Evolutionary conservation across 1,140 invertebrate species (phyloP).

Genomic region (Pissodes strobi): DNA sequence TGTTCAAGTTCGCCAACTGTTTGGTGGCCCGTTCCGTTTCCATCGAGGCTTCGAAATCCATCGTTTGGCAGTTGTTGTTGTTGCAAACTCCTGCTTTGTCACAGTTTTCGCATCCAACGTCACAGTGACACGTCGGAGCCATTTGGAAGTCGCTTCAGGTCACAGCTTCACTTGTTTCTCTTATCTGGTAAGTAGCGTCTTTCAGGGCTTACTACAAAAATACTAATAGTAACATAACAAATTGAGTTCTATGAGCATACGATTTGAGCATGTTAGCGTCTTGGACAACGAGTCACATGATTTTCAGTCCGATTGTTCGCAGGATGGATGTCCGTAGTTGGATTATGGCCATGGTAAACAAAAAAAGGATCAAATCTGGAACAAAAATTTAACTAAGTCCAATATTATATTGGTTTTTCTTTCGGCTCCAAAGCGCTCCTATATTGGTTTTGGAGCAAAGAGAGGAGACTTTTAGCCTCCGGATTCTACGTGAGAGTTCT

Average conservation of each 20-base stretch:
- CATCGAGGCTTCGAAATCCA: constrained; percentile 26
- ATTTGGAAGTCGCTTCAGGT: too few species aligned
- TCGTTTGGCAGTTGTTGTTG: constrained; percentile 22
- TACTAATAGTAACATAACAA: neutral
- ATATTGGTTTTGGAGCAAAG: too few species aligned
- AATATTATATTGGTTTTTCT: too few species aligned
- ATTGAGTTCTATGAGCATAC: neutral
- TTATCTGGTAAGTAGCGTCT: constrained; percentile 3
- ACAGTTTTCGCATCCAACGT: constrained; percentile 28
- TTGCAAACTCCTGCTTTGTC: constrained; percentile 21
- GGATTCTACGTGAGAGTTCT: constrained; percentile 11
- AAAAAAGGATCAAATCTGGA: too few species aligned
- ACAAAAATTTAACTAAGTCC: too few species aligned
- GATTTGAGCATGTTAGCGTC: too few species aligned
- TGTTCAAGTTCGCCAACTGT: constrained; percentile 33
- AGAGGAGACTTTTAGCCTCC: too few species aligned
- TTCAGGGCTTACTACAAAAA: constrained; percentile 12
- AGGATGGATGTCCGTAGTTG: neutral
- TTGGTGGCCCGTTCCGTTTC: constrained; percentile 37
- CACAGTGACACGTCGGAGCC: constrained; percentile 17
- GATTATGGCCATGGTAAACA: neutral
- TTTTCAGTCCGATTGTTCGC: constrained; percentile 6
- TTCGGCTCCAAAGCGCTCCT: too few species aligned
- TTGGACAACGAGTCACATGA: constrained; percentile 32
- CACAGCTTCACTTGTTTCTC: too few species aligned